Percentiles rank a stretch among this genome's conserved stretches.
Evolutionary conservation across 2,888 invertebrate genomes (phyloP).

Genomic region (Dorcus parallelipipedus): DNA sequence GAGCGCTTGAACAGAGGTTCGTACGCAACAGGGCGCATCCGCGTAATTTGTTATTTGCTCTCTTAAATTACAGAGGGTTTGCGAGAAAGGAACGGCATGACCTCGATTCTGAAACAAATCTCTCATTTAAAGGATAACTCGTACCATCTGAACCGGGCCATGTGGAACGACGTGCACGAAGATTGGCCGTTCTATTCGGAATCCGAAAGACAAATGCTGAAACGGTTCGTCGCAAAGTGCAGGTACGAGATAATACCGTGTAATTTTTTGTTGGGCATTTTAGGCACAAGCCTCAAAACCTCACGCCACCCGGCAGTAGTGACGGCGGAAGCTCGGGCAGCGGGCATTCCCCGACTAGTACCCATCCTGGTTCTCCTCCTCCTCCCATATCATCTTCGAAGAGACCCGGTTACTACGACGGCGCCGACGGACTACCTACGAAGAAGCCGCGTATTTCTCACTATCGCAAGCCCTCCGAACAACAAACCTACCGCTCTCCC

Average conservation of each 20-base stretch:
- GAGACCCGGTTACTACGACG: constrained; percentile 61
- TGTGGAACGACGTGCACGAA: constrained; percentile 91
- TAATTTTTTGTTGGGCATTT: not conserved
- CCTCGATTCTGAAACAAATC: constrained; percentile 75
- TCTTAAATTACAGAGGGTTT: constrained; percentile 71
- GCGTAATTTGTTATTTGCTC: not conserved
- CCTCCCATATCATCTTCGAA: constrained; percentile 51
- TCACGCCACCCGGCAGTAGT: constrained; percentile 84
- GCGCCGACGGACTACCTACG: constrained; percentile 56
- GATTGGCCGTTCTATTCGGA: constrained; percentile 94
- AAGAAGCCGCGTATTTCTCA: constrained; percentile 88
- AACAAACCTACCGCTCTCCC: constrained; percentile 45
- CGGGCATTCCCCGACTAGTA: constrained; percentile 76
- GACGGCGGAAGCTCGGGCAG: constrained; percentile 72
- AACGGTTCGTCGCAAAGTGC: constrained; percentile 57
- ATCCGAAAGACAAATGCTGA: constrained; percentile 82
- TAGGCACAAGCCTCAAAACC: constrained; percentile 85
- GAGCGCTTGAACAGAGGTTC: constrained; percentile 77
- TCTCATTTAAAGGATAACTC: constrained; percentile 83
- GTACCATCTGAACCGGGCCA: constrained; percentile 79
- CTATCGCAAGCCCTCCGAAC: constrained; percentile 62
- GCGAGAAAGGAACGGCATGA: constrained; percentile 73
- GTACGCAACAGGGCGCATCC: constrained; percentile 31
- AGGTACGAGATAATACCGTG: not conserved
- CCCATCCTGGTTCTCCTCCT: constrained; percentile 70